Evolutionary conservation across 2,888 invertebrate species (phyloP).

Genomic region (Branchipolynoe longqiensis): DNA sequence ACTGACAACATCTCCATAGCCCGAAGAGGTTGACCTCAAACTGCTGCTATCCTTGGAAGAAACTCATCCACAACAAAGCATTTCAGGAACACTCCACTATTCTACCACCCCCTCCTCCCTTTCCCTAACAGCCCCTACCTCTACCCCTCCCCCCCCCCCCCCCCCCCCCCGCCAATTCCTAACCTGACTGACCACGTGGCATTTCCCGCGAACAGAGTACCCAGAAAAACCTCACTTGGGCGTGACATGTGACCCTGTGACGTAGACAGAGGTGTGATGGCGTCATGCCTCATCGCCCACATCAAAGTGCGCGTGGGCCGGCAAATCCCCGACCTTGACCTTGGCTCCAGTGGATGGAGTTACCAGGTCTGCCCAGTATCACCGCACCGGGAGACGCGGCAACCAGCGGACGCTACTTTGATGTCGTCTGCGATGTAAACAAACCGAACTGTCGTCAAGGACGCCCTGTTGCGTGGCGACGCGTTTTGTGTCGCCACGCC

Average conservation of each 20-base stretch:
- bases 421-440: conserved; percentile 37
- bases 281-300: conserved; percentile 46
- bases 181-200: conserved; percentile 1
- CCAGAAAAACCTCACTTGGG: neutral
- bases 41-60: too few relatives aligned
- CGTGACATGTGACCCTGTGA: neutral
- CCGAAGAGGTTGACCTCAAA: too few relatives aligned
- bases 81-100: too few relatives aligned
- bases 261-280: neutral
- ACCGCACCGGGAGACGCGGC: neutral
- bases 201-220: neutral
- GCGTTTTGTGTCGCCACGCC: neutral
- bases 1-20: too few relatives aligned
- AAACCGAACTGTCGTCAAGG: conserved; percentile 18
- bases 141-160: too few relatives aligned
- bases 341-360: neutral
- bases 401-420: conserved; percentile 35
- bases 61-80: neutral
- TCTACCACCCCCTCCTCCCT: neutral
- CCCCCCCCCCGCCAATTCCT: too few relatives aligned
- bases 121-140: too few relatives aligned
- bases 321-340: neutral
- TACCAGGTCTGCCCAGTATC: conserved; percentile 24
- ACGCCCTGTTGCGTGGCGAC: neutral
- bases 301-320: neutral